Evolutionary conservation across 1,140 invertebrate species (phyloP).

Genomic region (Sarcophaga peregrina): DNA sequence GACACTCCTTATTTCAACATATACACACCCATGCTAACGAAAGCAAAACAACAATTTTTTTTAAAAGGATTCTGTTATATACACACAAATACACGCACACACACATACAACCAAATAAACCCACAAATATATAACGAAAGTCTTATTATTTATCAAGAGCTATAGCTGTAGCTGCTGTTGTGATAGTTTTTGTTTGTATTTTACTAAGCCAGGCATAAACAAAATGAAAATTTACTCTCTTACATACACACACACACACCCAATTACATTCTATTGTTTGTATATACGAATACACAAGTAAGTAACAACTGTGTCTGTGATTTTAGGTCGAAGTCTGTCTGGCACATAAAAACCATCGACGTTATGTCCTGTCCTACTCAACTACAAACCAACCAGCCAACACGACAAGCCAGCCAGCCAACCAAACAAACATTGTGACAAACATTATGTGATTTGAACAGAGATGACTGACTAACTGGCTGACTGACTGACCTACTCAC

Average conservation of each 20-base stretch:
- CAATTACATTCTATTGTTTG: neutral
- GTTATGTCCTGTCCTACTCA: neutral
- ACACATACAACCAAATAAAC: neutral
- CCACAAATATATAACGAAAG: neutral
- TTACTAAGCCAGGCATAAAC: neutral
- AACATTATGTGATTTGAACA: neutral
- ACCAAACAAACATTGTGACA: too few species aligned
- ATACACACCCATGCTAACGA: neutral
- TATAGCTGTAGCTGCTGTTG: neutral
- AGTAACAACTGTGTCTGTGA: conserved; percentile 29
- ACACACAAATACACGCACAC: neutral
- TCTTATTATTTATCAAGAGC: neutral
- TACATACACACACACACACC: neutral
- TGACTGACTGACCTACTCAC: neutral
- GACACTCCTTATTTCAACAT: conserved; percentile 32
- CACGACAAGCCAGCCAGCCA: neutral
- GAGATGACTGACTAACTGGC: neutral
- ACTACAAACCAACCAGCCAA: too few species aligned
- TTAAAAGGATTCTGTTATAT: neutral
- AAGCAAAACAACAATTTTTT: neutral
- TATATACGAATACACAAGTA: neutral
- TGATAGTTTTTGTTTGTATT: neutral
- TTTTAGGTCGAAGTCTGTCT: conserved; percentile 41
- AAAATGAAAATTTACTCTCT: neutral
- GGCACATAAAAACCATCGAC: conserved; percentile 3